Evolutionary conservation across 1,140 invertebrate genomes (phyloP).

Genomic region (Halesus radiatus): DNA sequence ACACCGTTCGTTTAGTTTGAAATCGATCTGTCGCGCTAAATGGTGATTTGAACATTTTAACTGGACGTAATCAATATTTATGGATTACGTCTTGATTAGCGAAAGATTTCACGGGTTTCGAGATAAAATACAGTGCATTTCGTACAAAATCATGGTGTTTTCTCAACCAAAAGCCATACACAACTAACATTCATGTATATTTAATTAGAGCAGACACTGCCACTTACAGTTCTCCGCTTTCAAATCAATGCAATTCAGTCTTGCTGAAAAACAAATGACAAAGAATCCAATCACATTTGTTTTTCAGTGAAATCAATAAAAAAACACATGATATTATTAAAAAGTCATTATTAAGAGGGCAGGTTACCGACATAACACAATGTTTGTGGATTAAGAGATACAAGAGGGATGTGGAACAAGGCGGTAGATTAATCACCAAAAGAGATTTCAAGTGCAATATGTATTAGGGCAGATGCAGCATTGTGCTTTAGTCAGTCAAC

Average conservation of each 20-base stretch:
- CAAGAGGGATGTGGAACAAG: not conserved
- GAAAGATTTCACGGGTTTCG: too few relatives aligned
- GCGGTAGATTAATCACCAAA: slow-evolving; percentile 41
- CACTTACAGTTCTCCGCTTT: slow-evolving; percentile 73
- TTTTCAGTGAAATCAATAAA: slow-evolving; percentile 50
- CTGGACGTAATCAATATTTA: too few relatives aligned
- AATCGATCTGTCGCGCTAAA: too few relatives aligned
- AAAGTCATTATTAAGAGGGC: slow-evolving; percentile 37
- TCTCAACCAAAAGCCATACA: slow-evolving; percentile 52
- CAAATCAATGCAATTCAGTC: slow-evolving; percentile 73
- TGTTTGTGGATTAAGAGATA: slow-evolving; percentile 22
- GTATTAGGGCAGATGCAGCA: slow-evolving; percentile 42
- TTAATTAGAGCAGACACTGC: slow-evolving; percentile 58
- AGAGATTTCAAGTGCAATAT: slow-evolving; percentile 41
- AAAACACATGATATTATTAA: slow-evolving; percentile 23
- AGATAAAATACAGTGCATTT: too few relatives aligned
- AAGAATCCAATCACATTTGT: slow-evolving; percentile 56
- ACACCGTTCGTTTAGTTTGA: too few relatives aligned
- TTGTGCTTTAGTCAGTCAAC: slow-evolving; percentile 42
- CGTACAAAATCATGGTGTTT: slow-evolving; percentile 46
- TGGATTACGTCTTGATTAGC: too few relatives aligned
- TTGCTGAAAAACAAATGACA: slow-evolving; percentile 70
- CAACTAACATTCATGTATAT: slow-evolving; percentile 57
- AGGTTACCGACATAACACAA: slow-evolving; percentile 9
- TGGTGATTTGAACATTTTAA: too few relatives aligned